phyloP scores from a whole-genome alignment of 2,888 invertebrate genomes.

The Papilio gigon region DNA sequence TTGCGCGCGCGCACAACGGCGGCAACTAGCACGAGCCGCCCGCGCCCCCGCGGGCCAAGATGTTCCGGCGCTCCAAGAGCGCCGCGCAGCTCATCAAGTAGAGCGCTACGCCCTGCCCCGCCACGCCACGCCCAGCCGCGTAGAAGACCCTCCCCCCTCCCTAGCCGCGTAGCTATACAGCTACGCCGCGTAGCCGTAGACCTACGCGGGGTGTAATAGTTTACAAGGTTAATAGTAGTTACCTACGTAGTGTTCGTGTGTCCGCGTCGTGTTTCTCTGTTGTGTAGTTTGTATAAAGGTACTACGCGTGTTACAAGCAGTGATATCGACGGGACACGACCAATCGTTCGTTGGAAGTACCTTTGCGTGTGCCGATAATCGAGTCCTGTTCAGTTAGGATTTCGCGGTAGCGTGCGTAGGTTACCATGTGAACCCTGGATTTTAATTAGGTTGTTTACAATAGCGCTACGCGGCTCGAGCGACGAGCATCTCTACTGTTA shows the following conservation, averaged over 20 bases:
- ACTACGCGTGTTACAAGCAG: neutral
- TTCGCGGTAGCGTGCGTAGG: neutral
- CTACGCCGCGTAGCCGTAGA: slow-evolving; percentile 9
- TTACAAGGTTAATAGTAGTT: slow-evolving; percentile 16
- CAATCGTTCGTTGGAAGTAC: neutral
- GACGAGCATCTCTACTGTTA: neutral
- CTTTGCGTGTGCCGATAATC: neutral
- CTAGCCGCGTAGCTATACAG: neutral
- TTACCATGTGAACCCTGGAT: slow-evolving; percentile 21
- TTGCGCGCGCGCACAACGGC: slow-evolving; percentile 69
- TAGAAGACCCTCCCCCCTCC: neutral
- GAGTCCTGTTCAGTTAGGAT: neutral
- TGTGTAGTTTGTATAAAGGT: neutral
- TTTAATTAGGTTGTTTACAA: neutral
- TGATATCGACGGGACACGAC: neutral
- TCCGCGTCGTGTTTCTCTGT: neutral
- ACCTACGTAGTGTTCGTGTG: neutral
- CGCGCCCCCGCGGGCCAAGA: slow-evolving; percentile 79
- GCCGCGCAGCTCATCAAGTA: slow-evolving; percentile 81
- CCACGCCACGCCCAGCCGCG: slow-evolving; percentile 9
- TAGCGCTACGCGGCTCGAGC: slow-evolving; percentile 25
- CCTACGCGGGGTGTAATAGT: slow-evolving; percentile 1
- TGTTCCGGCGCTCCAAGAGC: slow-evolving; percentile 83
- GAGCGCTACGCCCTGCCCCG: slow-evolving; percentile 46
- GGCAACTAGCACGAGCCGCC: slow-evolving; percentile 79